phyloP scores from a whole-genome alignment of 92 coral and sea anemone species.

The Paragorgia papillata region DNA sequence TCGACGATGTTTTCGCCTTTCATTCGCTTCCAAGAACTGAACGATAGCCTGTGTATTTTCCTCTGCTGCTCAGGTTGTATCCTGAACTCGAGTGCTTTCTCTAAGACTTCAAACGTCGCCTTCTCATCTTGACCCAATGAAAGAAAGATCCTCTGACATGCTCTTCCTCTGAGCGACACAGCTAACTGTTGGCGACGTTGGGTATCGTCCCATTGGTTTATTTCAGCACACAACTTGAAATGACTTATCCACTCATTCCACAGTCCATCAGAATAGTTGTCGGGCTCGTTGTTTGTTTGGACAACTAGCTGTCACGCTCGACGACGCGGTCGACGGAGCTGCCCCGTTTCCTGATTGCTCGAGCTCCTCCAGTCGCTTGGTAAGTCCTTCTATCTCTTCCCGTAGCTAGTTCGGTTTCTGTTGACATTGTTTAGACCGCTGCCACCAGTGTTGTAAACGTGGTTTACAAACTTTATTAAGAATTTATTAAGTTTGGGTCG shows the following conservation, averaged over 20 bases:
- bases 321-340: slow-evolving; percentile 25
- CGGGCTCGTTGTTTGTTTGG: slow-evolving; percentile 17
- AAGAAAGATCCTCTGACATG: no score
- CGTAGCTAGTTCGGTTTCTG: not conserved
- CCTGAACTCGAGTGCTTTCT: no score
- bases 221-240: slow-evolving; percentile 43
- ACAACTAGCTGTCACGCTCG: no score
- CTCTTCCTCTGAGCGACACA: slow-evolving; percentile 22
- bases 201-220: slow-evolving; percentile 31
- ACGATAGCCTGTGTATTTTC: no score
- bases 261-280: slow-evolving; percentile 36
- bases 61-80: no score
- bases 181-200: slow-evolving; percentile 41
- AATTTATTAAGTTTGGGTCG: no score
- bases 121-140: no score
- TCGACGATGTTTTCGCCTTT: no score
- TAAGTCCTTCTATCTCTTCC: slow-evolving; percentile 3
- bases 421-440: slow-evolving; percentile 8
- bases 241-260: slow-evolving; percentile 45
- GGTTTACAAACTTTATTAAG: no score
- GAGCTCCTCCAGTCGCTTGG: slow-evolving; percentile 26
- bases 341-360: slow-evolving; percentile 8
- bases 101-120: no score
- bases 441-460: no score
- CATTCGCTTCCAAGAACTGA: no score